Conservation (phyloP, 2,797 vertebrate species). For the Rachycentron canadum region DNA sequence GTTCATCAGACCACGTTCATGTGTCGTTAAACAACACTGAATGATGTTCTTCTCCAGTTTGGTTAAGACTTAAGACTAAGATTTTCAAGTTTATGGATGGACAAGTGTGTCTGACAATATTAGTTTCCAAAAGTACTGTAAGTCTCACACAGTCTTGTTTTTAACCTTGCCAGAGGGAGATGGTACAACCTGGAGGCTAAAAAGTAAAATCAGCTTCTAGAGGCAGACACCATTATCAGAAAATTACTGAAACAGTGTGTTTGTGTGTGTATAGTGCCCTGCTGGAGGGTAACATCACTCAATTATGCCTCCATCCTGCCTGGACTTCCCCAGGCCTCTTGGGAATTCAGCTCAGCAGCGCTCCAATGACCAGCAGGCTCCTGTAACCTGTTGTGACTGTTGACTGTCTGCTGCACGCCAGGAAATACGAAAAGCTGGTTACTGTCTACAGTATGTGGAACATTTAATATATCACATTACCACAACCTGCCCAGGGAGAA, state of each 20-base stretch:
- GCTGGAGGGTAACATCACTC: constrained; percentile 43
- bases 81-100: constrained; percentile 3
- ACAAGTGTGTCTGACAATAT: not conserved
- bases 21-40: constrained; percentile 29
- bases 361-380: constrained; percentile 44
- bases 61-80: too few relatives aligned
- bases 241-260: constrained; percentile 11
- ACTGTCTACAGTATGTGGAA: constrained; percentile 25
- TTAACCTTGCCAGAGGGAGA: not conserved
- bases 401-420: constrained; percentile 26
- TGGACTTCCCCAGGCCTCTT: constrained; percentile 34
- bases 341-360: constrained; percentile 43
- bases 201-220: constrained; percentile 27
- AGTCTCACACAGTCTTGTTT: constrained; percentile 14
- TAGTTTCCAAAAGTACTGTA: not conserved
- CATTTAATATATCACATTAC: constrained; percentile 50
- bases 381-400: constrained; percentile 49
- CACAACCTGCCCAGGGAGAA: constrained; percentile 4
- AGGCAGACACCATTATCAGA: constrained; percentile 33
- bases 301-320: constrained; percentile 36
- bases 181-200: not conserved
- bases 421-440: constrained; percentile 29
- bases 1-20: too few relatives aligned
- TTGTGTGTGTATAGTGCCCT: constrained; percentile 27
- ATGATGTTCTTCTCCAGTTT: constrained; percentile 4